Conservation (phyloP, 2,797 vertebrate genomes). For the Steatocranus sp. region DNA sequence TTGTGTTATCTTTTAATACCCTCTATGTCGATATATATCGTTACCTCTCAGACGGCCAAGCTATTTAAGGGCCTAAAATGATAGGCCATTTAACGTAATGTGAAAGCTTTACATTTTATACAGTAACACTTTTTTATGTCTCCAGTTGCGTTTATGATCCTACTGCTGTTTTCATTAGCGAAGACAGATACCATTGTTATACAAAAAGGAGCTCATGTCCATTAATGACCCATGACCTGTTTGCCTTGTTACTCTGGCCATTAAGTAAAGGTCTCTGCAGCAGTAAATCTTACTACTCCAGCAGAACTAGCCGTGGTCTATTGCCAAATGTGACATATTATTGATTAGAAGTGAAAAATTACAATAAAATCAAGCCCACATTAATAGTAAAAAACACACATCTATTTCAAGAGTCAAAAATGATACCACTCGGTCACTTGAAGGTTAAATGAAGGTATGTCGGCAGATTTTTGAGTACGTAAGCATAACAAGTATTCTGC, state of each 20-base stretch:
- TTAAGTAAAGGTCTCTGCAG: neutral
- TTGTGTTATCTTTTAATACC: neutral
- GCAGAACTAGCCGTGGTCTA: neutral
- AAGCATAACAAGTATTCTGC: neutral
- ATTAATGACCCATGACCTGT: neutral
- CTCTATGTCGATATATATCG: neutral
- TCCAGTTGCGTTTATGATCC: accelerated
- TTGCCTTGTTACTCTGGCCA: neutral
- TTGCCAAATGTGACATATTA: neutral
- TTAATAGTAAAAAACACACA: neutral
- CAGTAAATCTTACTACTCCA: neutral
- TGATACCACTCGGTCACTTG: neutral
- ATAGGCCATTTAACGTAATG: accelerated
- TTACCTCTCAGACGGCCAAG: neutral
- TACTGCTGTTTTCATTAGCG: neutral
- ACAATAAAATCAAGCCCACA: neutral
- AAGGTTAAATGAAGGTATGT: neutral
- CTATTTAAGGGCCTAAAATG: neutral
- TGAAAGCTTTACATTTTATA: neutral
- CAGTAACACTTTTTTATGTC: neutral
- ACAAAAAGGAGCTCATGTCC: neutral
- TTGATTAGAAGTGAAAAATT: neutral
- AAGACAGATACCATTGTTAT: neutral
- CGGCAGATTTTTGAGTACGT: neutral
- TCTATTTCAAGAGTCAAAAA: neutral